These are phyloP conservation scores for Phenacoccus solenopsis DNA, from an alignment of 1,140 invertebrate genomes.

Conservation along the genomic window DNA sequence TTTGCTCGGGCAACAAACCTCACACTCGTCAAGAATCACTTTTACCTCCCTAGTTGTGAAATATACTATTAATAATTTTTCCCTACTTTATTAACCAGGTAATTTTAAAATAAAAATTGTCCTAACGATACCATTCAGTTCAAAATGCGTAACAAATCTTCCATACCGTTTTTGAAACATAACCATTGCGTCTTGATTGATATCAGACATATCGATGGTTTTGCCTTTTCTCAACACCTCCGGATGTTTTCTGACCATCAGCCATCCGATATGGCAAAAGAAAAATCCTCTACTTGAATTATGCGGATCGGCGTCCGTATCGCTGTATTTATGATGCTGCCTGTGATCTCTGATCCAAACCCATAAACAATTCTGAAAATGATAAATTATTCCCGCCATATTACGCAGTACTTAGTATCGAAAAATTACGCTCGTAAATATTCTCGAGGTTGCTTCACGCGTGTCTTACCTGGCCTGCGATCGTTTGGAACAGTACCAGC, in stretches of 20 bases:
- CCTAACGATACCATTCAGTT: background rate
- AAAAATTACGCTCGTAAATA: no score
- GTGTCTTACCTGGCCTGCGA: conserved; percentile 39
- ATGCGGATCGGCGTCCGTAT: conserved; percentile 52
- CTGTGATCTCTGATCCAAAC: conserved; percentile 47
- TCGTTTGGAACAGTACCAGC: conserved; percentile 37
- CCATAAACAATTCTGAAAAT: conserved; percentile 28
- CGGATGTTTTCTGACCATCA: conserved; percentile 48
- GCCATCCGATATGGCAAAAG: conserved; percentile 54
- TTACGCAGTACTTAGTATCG: no score
- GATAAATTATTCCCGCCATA: no score
- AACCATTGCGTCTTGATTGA: conserved; percentile 55
- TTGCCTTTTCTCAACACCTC: conserved; percentile 50
- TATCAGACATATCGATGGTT: conserved; percentile 55
- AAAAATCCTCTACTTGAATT: conserved; percentile 51
- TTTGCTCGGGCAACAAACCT: no score
- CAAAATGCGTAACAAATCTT: background rate
- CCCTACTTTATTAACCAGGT: background rate
- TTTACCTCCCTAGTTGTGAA: no score
- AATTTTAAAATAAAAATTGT: background rate
- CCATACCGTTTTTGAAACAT: conserved; percentile 53
- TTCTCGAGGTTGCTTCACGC: background rate
- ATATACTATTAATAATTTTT: no score
- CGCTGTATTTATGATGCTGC: conserved; percentile 51
- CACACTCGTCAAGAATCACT: background rate